A percentile compares a stretch with the other conserved stretches of the same genome.
Conservation (phyloP, 1,140 invertebrate species). For the Drosophila saltans region DNA sequence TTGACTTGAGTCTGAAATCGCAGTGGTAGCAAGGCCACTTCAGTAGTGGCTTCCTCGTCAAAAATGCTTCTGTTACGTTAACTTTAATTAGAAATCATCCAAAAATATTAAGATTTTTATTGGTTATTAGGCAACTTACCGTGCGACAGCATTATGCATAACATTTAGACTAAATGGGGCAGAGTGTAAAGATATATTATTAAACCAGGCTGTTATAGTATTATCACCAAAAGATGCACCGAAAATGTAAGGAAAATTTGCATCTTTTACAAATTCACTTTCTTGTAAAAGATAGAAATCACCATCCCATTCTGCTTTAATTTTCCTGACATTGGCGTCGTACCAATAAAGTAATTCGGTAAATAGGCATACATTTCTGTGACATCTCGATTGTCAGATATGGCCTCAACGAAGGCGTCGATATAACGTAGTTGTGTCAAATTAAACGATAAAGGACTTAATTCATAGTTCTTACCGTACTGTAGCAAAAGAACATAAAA, state of each 20-base stretch:
- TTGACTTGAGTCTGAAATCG: constrained; percentile 37
- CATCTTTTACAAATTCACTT: constrained; percentile 14
- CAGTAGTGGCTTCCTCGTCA: constrained; percentile 50
- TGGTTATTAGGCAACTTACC: constrained; percentile 26
- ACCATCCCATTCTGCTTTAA: background rate
- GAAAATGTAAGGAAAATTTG: constrained; percentile 47
- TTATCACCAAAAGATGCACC: constrained; percentile 40
- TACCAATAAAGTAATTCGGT: constrained; percentile 61
- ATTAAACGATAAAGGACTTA: constrained; percentile 44
- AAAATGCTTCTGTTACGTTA: constrained; percentile 29
- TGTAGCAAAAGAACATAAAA: constrained; percentile 30
- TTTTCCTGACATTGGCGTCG: constrained; percentile 25
- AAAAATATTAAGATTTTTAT: too few relatives aligned
- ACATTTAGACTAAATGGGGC: constrained; percentile 52
- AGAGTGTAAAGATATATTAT: constrained; percentile 58
- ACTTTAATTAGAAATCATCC: background rate
- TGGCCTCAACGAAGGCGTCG: constrained; percentile 43
- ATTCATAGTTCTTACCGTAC: constrained; percentile 45
- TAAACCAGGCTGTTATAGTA: constrained; percentile 55
- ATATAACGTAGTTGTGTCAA: constrained; percentile 28
- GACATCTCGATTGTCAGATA: background rate
- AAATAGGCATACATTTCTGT: constrained; percentile 33
- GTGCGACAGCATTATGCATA: constrained; percentile 62
- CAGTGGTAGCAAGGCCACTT: constrained; percentile 48
- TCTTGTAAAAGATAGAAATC: constrained; percentile 26